Evolutionary conservation across 1,140 invertebrate genomes (phyloP).

Genomic region (Brachionus rotundiformis): DNA sequence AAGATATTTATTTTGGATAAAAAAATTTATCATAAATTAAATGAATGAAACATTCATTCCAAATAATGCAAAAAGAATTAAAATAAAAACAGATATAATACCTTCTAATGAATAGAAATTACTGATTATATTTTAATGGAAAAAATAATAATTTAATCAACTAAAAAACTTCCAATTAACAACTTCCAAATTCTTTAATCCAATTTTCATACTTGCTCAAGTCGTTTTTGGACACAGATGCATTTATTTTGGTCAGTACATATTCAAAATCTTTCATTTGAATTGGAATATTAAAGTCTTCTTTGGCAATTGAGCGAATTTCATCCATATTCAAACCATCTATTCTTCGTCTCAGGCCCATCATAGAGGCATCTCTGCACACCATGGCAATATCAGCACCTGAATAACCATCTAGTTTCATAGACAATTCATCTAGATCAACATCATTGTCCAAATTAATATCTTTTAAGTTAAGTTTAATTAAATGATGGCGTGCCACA

Average conservation of each 20-base stretch:
- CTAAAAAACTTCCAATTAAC: not conserved
- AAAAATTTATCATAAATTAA: not conserved
- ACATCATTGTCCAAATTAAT: slow-evolving; percentile 77
- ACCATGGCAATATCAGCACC: slow-evolving; percentile 98
- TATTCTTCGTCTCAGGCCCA: slow-evolving; percentile 94
- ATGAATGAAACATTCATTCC: not conserved
- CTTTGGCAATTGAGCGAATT: slow-evolving; percentile 85
- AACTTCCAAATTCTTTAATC: slow-evolving; percentile 70
- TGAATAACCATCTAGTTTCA: slow-evolving; percentile 89
- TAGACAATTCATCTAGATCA: slow-evolving; percentile 78
- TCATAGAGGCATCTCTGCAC: slow-evolving; percentile 97
- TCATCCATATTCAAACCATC: slow-evolving; percentile 89
- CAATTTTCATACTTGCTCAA: slow-evolving; percentile 94
- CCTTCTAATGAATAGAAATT: not conserved
- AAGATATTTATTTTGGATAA: not conserved
- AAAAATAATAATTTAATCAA: not conserved
- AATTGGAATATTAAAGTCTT: slow-evolving; percentile 83
- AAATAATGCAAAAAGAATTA: not conserved
- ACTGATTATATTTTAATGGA: not conserved
- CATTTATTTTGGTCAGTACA: slow-evolving; percentile 89
- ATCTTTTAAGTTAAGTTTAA: slow-evolving; percentile 82
- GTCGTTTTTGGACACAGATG: slow-evolving; percentile 90
- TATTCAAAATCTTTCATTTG: slow-evolving; percentile 86
- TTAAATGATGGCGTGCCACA: slow-evolving; percentile 81
- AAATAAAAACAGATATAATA: not conserved